Evolutionary conservation across 2,888 invertebrate genomes (phyloP), one percentile per base, ranked within the genome.

Genomic region (Erannis defoliaria): DNA sequence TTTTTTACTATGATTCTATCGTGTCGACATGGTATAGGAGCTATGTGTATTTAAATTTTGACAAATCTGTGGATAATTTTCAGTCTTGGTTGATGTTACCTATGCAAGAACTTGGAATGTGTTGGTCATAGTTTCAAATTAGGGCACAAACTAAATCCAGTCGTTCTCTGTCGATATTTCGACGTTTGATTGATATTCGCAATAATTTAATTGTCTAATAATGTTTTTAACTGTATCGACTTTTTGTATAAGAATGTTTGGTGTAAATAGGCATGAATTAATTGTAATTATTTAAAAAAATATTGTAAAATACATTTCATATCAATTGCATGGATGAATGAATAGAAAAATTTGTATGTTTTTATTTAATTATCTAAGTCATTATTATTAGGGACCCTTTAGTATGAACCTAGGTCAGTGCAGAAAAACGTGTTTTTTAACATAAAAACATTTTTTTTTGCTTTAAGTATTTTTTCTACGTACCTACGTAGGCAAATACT

Each of bases 91-190:
- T 90, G 55, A 62, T 71, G 1, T 14, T 72, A 19, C 84, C 88
- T 16, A 85, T 86, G 86, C 83, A 85, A 53, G 58, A 65, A 1
- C 76, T 85, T 31, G 90, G 90, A 5, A 84, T 90, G 85, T 86
- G 86, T 66, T 90, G 90, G 90, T 71, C 81, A 0, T 88, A 50
- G 49, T 40, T 33, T 55, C 26, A 43, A 49, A 8, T 26, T 9
- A 23, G 18, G 2, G 8, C n/a, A 23, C 42, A n/a, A 40, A 40
- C 9, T 5, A 9, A 18, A 19, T n/a, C 10, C 3, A n/a, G n/a
- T 3, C 10, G 23, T 6, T 21, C n/a, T 14, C 1, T n/a, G 23
- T 42, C 10, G 10, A 23, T 8, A 42, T 42, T 42, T 42, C 23
- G n/a, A n/a, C n/a, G n/a, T n/a, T 1, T 21, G 5, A 2, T 6